Evolutionary conservation across 1,140 invertebrate species (phyloP).

Genomic region (Drosophila willistoni): DNA sequence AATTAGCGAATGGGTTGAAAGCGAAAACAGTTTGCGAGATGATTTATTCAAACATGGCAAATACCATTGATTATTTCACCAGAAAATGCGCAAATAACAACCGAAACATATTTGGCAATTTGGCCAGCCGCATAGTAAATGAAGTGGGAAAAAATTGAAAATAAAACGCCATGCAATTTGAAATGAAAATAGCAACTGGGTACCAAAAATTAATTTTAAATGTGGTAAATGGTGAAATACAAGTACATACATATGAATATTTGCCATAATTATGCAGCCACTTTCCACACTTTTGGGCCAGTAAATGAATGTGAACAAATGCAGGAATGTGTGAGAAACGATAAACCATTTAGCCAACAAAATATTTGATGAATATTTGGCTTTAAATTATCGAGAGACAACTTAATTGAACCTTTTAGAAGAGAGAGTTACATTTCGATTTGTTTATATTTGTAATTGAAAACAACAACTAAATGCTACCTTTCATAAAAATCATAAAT

Average conservation of each 20-base stretch:
- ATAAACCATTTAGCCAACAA: slow-evolving; percentile 1
- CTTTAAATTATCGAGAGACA: background rate
- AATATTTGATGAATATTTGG: background rate
- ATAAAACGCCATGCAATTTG: background rate
- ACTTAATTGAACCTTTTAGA: background rate
- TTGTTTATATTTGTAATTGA: background rate
- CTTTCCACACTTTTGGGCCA: background rate
- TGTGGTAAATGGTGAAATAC: background rate
- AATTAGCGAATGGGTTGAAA: slow-evolving; percentile 57
- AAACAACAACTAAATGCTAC: background rate
- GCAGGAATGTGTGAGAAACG: background rate
- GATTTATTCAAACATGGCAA: slow-evolving; percentile 52
- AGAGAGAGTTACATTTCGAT: background rate
- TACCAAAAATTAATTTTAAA: slow-evolving; percentile 4
- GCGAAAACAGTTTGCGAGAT: slow-evolving; percentile 12
- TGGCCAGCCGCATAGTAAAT: slow-evolving; percentile 7
- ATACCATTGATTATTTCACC: background rate
- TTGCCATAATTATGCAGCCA: background rate
- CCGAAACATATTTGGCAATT: slow-evolving; percentile 3
- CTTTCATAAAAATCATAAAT: background rate
- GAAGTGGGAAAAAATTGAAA: background rate
- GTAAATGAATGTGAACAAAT: slow-evolving; percentile 5
- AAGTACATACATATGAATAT: background rate
- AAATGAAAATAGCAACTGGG: slow-evolving; percentile 3
- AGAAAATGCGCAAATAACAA: slow-evolving; percentile 4